These are phyloP conservation scores for Corella eumyota DNA, from an alignment of 23 tunicate genomes.

Conservation along the genomic window DNA sequence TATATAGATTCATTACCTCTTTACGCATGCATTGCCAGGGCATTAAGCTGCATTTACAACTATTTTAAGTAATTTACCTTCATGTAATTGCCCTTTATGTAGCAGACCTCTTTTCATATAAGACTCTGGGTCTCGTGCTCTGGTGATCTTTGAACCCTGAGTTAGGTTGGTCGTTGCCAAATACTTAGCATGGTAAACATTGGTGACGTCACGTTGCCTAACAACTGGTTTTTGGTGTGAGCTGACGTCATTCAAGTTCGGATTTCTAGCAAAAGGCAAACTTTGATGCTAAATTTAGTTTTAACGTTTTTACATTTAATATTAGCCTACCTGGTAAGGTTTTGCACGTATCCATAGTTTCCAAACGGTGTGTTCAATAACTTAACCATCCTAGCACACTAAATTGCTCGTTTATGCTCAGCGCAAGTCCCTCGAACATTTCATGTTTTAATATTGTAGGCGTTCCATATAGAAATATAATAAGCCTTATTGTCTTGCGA, in stretches of 20 bases:
- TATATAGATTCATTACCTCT: too few relatives aligned
- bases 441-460: too few relatives aligned
- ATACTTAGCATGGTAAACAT: slow-evolving; percentile 34
- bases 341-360: slow-evolving; percentile 41
- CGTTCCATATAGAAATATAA: too few relatives aligned
- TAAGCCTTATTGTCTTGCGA: too few relatives aligned
- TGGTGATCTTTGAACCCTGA: slow-evolving; percentile 17
- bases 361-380: slow-evolving; percentile 49
- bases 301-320: too few relatives aligned
- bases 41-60: too few relatives aligned
- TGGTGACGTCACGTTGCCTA: slow-evolving; percentile 5
- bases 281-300: too few relatives aligned
- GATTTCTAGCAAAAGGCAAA: not conserved
- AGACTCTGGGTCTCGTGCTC: slow-evolving; percentile 24
- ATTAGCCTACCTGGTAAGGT: not conserved
- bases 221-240: not conserved
- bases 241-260: not conserved
- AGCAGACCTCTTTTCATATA: slow-evolving; percentile 36
- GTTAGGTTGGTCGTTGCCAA: slow-evolving; percentile 30
- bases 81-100: slow-evolving; percentile 28
- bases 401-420: not conserved
- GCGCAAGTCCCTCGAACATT: too few relatives aligned
- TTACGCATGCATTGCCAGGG: too few relatives aligned
- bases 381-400: slow-evolving; percentile 24
- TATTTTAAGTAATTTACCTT: slow-evolving; percentile 15